Evolutionary conservation across 1,140 invertebrate genomes (phyloP).

Genomic region (Araneus ventricosus): DNA sequence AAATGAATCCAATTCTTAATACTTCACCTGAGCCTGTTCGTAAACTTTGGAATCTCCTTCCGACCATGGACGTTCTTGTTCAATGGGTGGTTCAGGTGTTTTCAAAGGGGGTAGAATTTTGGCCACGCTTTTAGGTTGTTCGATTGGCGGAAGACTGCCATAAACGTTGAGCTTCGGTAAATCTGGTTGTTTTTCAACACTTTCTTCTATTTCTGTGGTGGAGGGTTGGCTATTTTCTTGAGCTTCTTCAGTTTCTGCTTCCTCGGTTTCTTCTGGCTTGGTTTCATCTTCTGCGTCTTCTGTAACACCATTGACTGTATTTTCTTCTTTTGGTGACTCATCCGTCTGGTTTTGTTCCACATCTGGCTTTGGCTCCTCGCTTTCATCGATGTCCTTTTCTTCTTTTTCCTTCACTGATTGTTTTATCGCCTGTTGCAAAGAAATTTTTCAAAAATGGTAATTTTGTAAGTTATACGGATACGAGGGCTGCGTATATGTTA

Average conservation of each 20-base stretch:
- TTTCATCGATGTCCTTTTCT: background rate
- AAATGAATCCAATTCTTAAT: background rate
- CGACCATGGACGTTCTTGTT: conserved; percentile 47
- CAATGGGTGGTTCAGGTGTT: background rate
- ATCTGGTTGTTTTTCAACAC: background rate
- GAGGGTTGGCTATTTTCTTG: background rate
- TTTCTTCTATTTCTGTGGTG: background rate
- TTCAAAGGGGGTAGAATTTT: conserved; percentile 48
- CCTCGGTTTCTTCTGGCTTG: background rate
- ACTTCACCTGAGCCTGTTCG: conserved; percentile 41
- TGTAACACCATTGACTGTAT: background rate
- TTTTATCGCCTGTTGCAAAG: conserved; percentile 29
- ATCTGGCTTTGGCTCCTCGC: background rate
- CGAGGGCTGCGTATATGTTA: no score
- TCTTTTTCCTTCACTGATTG: conserved; percentile 47
- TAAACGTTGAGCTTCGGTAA: background rate
- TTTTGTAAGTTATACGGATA: no score
- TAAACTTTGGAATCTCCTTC: conserved; percentile 56
- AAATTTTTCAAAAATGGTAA: background rate
- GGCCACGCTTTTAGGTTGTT: background rate
- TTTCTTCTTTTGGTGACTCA: background rate
- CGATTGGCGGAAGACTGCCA: background rate
- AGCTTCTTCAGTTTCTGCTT: background rate
- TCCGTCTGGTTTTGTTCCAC: background rate
- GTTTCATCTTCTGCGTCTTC: background rate